Base-by-base conservation (phyloP, 2,888 invertebrate species). In the Ditula angustiorana region DNA sequence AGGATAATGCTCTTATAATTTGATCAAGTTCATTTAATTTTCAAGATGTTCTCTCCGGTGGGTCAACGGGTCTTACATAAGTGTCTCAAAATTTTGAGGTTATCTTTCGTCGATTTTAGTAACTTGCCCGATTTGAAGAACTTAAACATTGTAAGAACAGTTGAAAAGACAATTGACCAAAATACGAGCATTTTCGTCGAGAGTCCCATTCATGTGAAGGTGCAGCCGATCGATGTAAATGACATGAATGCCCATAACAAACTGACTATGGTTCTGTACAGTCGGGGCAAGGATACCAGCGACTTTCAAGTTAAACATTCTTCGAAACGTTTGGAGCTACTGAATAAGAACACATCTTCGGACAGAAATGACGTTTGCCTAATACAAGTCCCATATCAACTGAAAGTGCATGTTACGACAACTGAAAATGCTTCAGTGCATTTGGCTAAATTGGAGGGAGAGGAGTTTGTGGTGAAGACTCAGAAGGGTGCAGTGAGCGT, bases 71-170 rank as follows among this genome's bases (percentile, higher is more conserved):
- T 87, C 76, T 83, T 91, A 83, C 84, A 88, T 83, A 92, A 90
- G 82, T 88, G 87, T 75, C 85, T 89, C 76, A 91, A 89, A 72
- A 83, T 90, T 90, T 92, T 93, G 87, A 93, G 93, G 93, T 92
- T 93, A 93, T 78, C 86, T 74, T 78, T 86, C 70, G 82, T 81
- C 62, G 87, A 92, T 71, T 90, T 86, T 66, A 88, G 87, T 71
- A 91, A 74, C 72, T 79, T 89, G 64, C 92, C 90, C 24, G 91
- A 92, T 75, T 76, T 92, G 67, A 86, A 90, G 76, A 91, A 88
- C 49, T 80, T 93, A 69, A 90, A 89, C 72, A 75, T 89, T 11
- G 86, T 93, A 33, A 86, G 92, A 71, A 92, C 92, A 2, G 90
- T 93, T 5, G 93, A 93, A 75, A 93, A 92, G 79, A 87, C 86